Conservation (phyloP, 1,140 invertebrate genomes). For the Drosophila kepulauana region DNA sequence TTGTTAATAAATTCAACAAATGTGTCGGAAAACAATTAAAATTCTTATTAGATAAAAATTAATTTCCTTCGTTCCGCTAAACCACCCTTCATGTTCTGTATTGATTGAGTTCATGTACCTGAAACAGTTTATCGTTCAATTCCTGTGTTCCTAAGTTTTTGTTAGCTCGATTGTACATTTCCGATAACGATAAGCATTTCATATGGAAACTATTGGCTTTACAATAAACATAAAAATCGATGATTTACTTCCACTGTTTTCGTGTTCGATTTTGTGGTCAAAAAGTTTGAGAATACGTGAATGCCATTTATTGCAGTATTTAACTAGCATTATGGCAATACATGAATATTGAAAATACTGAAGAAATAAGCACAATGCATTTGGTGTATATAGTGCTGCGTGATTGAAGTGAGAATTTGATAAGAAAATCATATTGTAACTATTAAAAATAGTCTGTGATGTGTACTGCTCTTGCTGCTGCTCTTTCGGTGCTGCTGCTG, state of each 20-base stretch:
- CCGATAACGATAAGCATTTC: constrained; percentile 11
- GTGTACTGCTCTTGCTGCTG: constrained; percentile 8
- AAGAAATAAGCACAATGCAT: not conserved
- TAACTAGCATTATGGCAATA: constrained; percentile 8
- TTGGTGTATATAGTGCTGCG: not conserved
- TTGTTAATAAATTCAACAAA: too few relatives aligned
- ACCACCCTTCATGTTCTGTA: too few relatives aligned
- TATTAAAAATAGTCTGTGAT: constrained; percentile 16
- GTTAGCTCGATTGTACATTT: not conserved
- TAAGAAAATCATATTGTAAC: constrained; percentile 1
- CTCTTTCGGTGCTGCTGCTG: too few relatives aligned
- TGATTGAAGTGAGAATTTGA: not conserved
- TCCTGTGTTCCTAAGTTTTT: not conserved
- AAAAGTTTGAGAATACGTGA: constrained; percentile 28
- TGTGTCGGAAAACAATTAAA: too few relatives aligned
- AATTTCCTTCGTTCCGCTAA: too few relatives aligned
- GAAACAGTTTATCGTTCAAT: not conserved
- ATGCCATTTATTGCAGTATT: constrained; percentile 16
- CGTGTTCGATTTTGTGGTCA: constrained; percentile 41
- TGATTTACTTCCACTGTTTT: constrained; percentile 31
- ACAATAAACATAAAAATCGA: constrained; percentile 28
- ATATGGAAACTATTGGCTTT: not conserved
- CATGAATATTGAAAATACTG: not conserved
- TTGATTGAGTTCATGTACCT: too few relatives aligned
- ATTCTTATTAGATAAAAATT: too few relatives aligned